phyloP scores from a whole-genome alignment of 2,113 vertebrate genomes.

The Coturnix japonica region DNA sequence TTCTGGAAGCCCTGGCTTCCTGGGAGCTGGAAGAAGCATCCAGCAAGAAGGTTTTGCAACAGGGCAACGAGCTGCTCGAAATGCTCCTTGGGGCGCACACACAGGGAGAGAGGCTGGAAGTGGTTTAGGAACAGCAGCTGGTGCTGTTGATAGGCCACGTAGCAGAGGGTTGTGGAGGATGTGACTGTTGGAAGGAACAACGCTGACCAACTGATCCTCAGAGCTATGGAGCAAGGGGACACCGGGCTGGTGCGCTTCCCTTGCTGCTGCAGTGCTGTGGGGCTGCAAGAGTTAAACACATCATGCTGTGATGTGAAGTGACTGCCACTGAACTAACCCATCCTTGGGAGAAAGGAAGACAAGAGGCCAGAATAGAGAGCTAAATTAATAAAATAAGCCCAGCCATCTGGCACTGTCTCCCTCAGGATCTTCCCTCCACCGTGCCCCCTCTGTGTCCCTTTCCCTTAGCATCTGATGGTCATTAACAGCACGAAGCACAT shows the following conservation, averaged over 20 bases:
- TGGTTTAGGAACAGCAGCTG: not conserved
- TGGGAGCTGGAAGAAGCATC: not conserved
- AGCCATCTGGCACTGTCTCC: slow-evolving; percentile 66
- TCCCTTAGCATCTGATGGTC: slow-evolving; percentile 53
- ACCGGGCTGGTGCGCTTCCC: fast-evolving
- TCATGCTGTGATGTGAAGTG: not conserved
- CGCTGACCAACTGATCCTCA: fast-evolving
- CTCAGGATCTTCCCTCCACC: slow-evolving; percentile 25
- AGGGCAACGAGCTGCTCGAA: not conserved
- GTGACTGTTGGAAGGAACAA: not conserved
- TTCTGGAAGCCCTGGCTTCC: not conserved
- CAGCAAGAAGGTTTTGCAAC: not conserved
- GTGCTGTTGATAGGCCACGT: not conserved
- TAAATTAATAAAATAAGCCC: slow-evolving; percentile 68
- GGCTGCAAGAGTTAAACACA: not conserved
- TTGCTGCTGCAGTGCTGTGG: fast-evolving
- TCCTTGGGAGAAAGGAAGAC: slow-evolving; percentile 36
- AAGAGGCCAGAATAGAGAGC: slow-evolving; percentile 10
- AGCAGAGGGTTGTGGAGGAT: not conserved
- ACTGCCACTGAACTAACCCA: not conserved
- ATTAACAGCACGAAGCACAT: not conserved
- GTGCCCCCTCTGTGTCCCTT: not conserved
- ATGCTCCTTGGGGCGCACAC: fast-evolving
- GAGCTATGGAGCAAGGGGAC: fast-evolving
- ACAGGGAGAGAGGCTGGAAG: not conserved